Evolutionary conservation across 2,888 invertebrate species (phyloP), one percentile per base, ranked within the genome.

Genomic region (Corbicula japonica): DNA sequence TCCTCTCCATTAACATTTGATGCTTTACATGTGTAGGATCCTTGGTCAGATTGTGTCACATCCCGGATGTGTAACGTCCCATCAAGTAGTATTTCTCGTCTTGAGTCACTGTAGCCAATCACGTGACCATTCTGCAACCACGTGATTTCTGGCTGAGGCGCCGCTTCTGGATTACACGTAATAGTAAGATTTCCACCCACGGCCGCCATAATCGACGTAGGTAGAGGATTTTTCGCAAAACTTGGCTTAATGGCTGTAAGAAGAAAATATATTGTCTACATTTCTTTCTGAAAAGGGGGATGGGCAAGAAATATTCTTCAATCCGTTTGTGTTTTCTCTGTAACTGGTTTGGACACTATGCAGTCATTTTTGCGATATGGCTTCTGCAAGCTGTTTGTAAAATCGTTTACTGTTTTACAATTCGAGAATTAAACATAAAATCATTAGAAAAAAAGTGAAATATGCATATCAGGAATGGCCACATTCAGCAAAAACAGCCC

Each of bases 131-230:
- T 97, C 92, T 97, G 97, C 88, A 96, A 97, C 98, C 98, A 98
- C 50, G 96, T 95, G 91, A 97, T 97, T 86, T 96, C 76, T 0
- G 91, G 87, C 23, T 95, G 95, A 0, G 99, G 98, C 0, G 98
- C 98, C 12, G 98, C 98, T 94, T 99, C 98, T 0, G 98, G 98
- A 92, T 96, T 96, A 92, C 98, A 99, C 5, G 85, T 35, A 69
- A 99, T 96, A 0, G 98, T 98, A 0, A 97, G 96, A 93, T 98
- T 98, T 18, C 98, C 97, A n/a, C 97, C 97, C 92, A 97, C 97
- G 1, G 97, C 97, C 0, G 98, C 98, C 93, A 97, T 97, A 10
- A 97, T 97, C 46, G 77, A 83, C 94, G 97, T 97, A 0, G 96
- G 95, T 32, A 98, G 94, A 0, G 98, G 98, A 44, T 95, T 95